phyloP scores from a whole-genome alignment of 2,888 invertebrate genomes.

The Ferrisia virgata region DNA sequence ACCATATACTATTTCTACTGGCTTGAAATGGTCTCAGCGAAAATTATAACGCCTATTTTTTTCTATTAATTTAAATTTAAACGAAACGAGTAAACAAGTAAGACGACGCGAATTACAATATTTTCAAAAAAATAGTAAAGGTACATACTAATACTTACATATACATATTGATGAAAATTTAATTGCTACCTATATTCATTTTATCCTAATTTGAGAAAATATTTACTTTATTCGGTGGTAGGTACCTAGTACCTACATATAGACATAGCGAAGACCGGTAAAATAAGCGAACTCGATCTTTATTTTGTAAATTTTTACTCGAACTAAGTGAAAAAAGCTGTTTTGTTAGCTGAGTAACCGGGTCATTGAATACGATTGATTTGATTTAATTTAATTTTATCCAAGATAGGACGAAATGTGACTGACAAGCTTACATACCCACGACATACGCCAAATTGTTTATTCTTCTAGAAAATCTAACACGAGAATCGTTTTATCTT shows the following conservation, averaged over 20 bases:
- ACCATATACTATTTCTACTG: not conserved
- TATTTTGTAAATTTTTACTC: constrained; percentile 15
- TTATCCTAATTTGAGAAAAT: too few relatives aligned
- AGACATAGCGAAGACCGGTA: not conserved
- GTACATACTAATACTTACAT: too few relatives aligned
- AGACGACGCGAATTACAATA: too few relatives aligned
- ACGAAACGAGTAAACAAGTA: too few relatives aligned
- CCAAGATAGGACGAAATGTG: constrained; percentile 11
- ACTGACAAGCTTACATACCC: constrained; percentile 11
- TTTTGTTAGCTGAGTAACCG: constrained; percentile 25
- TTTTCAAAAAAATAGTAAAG: too few relatives aligned
- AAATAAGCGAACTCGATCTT: not conserved
- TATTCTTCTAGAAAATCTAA: constrained; percentile 28
- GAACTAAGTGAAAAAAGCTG: constrained; percentile 38
- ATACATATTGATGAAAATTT: too few relatives aligned
- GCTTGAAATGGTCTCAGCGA: not conserved
- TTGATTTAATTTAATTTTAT: constrained; percentile 39
- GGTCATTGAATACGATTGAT: constrained; percentile 44
- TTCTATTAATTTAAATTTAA: not conserved
- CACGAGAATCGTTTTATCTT: constrained; percentile 43
- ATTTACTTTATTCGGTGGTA: not conserved
- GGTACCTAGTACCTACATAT: not conserved
- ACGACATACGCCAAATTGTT: not conserved
- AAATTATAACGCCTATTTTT: not conserved
- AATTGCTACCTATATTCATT: too few relatives aligned